A percentile compares a stretch with the other conserved stretches of the same genome.
phyloP scores from a whole-genome alignment of 2,113 vertebrate species.

The Hydrolagus affinis region DNA sequence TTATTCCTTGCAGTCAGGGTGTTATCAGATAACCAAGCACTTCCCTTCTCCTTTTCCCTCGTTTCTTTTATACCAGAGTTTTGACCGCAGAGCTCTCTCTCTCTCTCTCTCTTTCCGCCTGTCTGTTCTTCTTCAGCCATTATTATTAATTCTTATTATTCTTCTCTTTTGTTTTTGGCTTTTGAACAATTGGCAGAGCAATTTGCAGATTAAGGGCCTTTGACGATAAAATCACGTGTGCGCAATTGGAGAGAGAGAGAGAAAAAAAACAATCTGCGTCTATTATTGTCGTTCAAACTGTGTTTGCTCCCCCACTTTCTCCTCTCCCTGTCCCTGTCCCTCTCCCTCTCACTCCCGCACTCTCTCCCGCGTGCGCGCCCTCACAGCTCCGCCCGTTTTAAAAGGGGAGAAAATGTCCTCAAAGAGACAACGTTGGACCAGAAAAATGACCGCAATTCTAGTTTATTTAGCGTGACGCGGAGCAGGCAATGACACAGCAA shows the following conservation, averaged over 20 bases:
- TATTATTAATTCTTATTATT: conserved; percentile 52
- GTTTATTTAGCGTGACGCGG: neutral
- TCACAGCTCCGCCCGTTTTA: neutral
- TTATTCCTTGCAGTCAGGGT: conserved; percentile 49
- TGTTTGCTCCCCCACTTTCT: neutral
- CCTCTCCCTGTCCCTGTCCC: no score
- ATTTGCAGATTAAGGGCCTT: conserved; percentile 48
- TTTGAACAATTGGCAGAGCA: conserved; percentile 35
- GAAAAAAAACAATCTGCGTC: neutral
- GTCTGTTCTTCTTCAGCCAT: conserved; percentile 53
- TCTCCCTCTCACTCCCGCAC: no score
- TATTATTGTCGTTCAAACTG: neutral
- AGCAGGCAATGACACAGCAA: no score
- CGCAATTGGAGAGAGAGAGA: neutral
- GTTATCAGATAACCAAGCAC: conserved; percentile 50
- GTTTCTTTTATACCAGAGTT: conserved; percentile 37
- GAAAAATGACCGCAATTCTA: neutral
- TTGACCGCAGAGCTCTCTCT: conserved; percentile 42
- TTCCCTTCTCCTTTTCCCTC: conserved; percentile 38
- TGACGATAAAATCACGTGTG: conserved; percentile 35
- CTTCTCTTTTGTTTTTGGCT: no score
- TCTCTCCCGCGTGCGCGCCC: no score
- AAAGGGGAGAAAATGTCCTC: neutral
- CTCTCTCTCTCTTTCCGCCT: no score
- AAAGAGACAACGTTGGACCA: neutral